Base-by-base conservation (phyloP, 2,888 invertebrate genomes). In the Autographa pulchrina region DNA sequence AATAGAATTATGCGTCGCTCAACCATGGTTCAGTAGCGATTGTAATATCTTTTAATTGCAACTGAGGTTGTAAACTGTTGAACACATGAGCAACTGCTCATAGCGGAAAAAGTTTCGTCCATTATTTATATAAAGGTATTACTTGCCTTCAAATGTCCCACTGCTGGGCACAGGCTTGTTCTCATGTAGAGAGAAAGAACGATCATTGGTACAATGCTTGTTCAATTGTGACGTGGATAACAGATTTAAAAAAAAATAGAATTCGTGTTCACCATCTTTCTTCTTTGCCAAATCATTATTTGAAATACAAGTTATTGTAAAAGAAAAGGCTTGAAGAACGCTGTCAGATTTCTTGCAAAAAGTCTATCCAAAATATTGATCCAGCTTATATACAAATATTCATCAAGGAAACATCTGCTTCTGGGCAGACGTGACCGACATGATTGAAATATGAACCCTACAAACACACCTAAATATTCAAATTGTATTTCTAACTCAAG, bases 401-500 rank as follows among this genome's bases (percentile, higher is more conserved):
- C 41, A 65, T 52, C 16, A 61, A 52, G 32, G 60, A 62, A 56
- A 68, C 78, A 75, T 67, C 76, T 73, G 63, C 38, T 67, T 31
- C 38, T 62, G 25, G 32, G 18, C 16, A 67, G 54, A 71, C 65
- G 54, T 71, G 48, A 41, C 54, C 31, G 35, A 67, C 69, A 62
- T 68, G 68, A 77, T 75, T 72, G 71, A 80, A 79, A 56, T 65
- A 62, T 35, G 69, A 66, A 68, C 72, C 66, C 72, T 32, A 56
- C 62, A 58, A 65, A 65, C 52, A 63, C 48, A 32, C 41, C 68
- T 75, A 68, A 77, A 69, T 70, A 79, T 74, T 71, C 80, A 79
- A 75, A 72, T 48, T 60, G 66, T 60, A 60, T 79, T 72, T 20
- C 11, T 11, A 61, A 52, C 38, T 56, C 31, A 54, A 62, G 71